Evolutionary conservation across 2,888 invertebrate genomes (phyloP).

Genomic region (Tenodera sinensis): DNA sequence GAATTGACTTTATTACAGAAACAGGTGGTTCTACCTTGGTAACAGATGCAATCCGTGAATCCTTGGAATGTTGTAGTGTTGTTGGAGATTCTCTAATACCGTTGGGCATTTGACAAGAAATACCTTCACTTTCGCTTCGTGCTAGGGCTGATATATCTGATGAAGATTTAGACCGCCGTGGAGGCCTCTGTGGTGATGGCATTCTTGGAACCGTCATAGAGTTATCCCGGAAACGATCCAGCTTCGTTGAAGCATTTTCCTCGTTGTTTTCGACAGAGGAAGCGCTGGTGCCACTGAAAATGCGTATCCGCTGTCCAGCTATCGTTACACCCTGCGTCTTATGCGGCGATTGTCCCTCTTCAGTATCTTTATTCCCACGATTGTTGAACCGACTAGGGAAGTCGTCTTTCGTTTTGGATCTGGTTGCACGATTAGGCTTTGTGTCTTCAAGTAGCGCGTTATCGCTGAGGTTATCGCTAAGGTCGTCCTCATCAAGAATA

Average conservation of each 20-base stretch:
- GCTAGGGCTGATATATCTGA: neutral
- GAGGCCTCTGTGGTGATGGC: conserved; percentile 61
- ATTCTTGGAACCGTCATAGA: conserved; percentile 39
- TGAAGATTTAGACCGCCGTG: conserved; percentile 50
- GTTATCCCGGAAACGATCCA: neutral
- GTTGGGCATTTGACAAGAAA: neutral
- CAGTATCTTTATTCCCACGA: neutral
- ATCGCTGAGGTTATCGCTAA: conserved; percentile 49
- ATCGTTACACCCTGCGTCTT: neutral
- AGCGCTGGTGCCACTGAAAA: neutral
- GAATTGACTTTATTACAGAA: conserved; percentile 50
- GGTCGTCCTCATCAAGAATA: conserved; percentile 50
- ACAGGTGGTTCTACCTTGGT: neutral
- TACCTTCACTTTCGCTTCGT: neutral
- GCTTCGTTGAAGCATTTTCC: neutral
- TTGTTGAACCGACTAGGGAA: too few species aligned
- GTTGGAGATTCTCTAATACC: neutral
- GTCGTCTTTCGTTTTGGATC: neutral
- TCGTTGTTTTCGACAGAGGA: neutral
- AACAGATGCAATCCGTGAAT: neutral
- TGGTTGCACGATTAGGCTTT: neutral
- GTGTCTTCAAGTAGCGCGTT: conserved; percentile 39
- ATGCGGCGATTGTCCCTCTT: neutral
- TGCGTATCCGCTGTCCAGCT: neutral
- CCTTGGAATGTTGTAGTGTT: neutral